Percentiles rank a stretch among this genome's conserved stretches.
Conservation (phyloP, 1,140 invertebrate genomes). For the Tachypleus tridentatus region DNA sequence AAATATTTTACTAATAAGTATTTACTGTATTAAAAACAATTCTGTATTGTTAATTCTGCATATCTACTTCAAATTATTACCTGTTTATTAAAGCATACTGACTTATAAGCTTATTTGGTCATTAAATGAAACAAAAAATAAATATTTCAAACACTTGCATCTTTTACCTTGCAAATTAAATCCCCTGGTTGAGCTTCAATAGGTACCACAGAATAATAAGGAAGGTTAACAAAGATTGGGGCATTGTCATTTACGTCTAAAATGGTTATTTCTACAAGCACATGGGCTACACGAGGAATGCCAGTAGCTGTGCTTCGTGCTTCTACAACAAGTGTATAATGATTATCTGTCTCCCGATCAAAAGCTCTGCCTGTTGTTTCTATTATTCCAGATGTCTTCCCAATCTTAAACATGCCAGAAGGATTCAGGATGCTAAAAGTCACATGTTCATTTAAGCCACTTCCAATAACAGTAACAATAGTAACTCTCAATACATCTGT, state of each 20-base stretch:
- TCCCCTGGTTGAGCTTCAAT: conserved; percentile 48
- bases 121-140: not conserved
- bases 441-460: conserved; percentile 72
- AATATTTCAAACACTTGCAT: not conserved
- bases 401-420: conserved; percentile 76
- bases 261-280: conserved; percentile 65
- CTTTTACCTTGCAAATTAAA: conserved; percentile 18
- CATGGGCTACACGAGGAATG: conserved; percentile 57
- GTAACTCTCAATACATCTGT: conserved; percentile 63
- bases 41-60: too few species aligned
- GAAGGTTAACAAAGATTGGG: conserved; percentile 70
- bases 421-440: conserved; percentile 80
- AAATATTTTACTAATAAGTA: too few species aligned
- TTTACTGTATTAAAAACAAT: too few species aligned
- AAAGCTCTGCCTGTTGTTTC: conserved; percentile 60
- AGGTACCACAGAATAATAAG: conserved; percentile 75
- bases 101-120: too few species aligned
- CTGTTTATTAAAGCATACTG: too few species aligned
- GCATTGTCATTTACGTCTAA: conserved; percentile 82
- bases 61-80: too few species aligned
- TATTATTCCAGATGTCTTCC: conserved; percentile 74
- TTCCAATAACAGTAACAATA: conserved; percentile 75
- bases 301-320: conserved; percentile 47
- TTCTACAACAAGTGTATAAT: conserved; percentile 70
- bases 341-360: conserved; percentile 67